Conservation (phyloP, 2,797 vertebrate species). For the Molossus alvarezi region DNA sequence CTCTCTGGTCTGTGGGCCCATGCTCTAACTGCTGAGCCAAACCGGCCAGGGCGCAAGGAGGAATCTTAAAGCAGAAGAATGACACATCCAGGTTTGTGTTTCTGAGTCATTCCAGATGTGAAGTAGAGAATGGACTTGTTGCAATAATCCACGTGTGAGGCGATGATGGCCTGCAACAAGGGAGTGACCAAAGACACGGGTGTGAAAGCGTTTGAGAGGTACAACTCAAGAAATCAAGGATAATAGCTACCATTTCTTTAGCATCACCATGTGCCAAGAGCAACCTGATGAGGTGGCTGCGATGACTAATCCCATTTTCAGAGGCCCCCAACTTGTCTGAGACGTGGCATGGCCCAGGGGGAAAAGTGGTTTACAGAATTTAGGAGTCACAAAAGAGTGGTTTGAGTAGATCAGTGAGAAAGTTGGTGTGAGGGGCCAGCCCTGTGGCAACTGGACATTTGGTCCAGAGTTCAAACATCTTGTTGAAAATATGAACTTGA, state of each 20-base stretch:
- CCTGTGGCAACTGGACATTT: background rate
- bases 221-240: background rate
- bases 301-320: background rate
- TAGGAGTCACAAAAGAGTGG: background rate
- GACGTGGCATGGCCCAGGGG: background rate
- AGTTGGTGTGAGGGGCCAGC: background rate
- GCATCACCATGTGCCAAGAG: background rate
- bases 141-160: background rate
- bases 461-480: background rate
- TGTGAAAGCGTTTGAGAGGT: background rate
- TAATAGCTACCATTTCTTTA: background rate
- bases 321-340: background rate
- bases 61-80: background rate
- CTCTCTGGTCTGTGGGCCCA: too few species aligned
- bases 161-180: background rate
- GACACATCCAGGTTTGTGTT: background rate
- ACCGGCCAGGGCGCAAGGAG: background rate
- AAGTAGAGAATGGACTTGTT: background rate
- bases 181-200: background rate
- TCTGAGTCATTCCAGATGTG: background rate
- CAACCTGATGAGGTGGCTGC: background rate
- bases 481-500: background rate
- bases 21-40: too few species aligned
- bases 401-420: background rate
- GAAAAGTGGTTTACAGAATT: background rate